These are phyloP conservation scores for Drosophila paulistorum DNA, from an alignment of 1,140 invertebrate genomes.

Conservation along the genomic window DNA sequence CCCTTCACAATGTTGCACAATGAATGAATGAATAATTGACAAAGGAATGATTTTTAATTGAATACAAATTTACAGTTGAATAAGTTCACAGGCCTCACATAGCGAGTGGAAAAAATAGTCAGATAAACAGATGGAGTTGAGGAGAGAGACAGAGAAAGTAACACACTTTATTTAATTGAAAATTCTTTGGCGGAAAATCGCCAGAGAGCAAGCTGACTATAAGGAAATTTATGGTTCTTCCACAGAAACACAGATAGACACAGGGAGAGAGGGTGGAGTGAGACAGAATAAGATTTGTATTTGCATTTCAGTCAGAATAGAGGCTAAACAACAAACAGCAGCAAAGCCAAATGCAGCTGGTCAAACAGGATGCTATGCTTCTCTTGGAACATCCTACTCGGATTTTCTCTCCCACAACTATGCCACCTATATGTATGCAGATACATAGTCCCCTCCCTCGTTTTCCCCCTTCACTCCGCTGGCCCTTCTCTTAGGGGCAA, in stretches of 20 bases:
- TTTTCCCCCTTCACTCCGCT: background rate
- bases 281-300: slow-evolving; percentile 38
- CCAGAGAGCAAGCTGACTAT: slow-evolving; percentile 8
- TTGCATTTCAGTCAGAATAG: slow-evolving; percentile 59
- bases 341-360: slow-evolving; percentile 48
- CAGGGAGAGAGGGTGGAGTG: background rate
- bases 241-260: background rate
- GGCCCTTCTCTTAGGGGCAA: background rate
- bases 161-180: slow-evolving; percentile 23
- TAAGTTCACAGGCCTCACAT: slow-evolving; percentile 35
- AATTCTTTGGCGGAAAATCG: slow-evolving; percentile 21
- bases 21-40: slow-evolving; percentile 61
- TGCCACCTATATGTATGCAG: background rate
- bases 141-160: background rate
- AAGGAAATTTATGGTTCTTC: slow-evolving; percentile 15
- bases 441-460: background rate
- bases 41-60: slow-evolving; percentile 68
- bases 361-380: slow-evolving; percentile 30
- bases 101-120: background rate
- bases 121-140: slow-evolving; percentile 14
- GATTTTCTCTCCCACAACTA: background rate
- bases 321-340: slow-evolving; percentile 42
- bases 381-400: slow-evolving; percentile 3
- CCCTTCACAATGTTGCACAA: slow-evolving; percentile 38
- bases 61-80: slow-evolving; percentile 67